phyloP scores from a whole-genome alignment of 2,113 vertebrate genomes.

The Poicephalus gulielmi region DNA sequence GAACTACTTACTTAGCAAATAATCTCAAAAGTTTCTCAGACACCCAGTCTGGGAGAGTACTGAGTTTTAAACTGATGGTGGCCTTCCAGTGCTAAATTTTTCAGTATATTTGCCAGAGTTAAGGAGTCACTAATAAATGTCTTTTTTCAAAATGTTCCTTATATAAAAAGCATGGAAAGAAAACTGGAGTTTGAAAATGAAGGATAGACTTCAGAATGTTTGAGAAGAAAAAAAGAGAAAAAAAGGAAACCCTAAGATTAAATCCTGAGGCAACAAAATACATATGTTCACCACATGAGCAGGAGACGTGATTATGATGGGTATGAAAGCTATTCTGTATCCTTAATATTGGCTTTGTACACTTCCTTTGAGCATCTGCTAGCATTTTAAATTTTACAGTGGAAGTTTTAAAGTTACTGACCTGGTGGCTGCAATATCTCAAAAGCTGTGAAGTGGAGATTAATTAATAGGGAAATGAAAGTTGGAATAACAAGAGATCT shows the following conservation, averaged over 20 bases:
- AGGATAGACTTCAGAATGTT: not conserved
- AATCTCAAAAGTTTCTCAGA: not conserved
- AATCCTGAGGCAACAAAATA: not conserved
- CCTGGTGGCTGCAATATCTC: not conserved
- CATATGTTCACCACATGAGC: slow-evolving; percentile 48
- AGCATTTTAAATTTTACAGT: slow-evolving; percentile 23
- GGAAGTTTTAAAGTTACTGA: not conserved
- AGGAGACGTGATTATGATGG: not conserved
- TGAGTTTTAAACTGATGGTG: not conserved
- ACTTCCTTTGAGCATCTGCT: slow-evolving; percentile 36
- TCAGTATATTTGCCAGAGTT: not conserved
- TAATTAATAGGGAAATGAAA: not conserved
- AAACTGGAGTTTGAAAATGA: not conserved
- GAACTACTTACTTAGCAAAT: not conserved
- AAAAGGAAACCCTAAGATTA: not conserved
- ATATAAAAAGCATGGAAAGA: not conserved
- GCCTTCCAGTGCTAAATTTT: not conserved
- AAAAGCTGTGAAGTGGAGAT: not conserved
- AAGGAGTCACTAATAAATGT: not conserved
- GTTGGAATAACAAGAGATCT: not conserved
- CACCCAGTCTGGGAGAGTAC: not conserved
- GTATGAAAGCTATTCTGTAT: slow-evolving; percentile 6
- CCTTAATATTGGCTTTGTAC: slow-evolving; percentile 18
- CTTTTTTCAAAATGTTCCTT: not conserved
- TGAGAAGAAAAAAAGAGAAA: not conserved